phyloP scores from a whole-genome alignment of 1,140 invertebrate species.

The Archegozetes longisetosus region DNA sequence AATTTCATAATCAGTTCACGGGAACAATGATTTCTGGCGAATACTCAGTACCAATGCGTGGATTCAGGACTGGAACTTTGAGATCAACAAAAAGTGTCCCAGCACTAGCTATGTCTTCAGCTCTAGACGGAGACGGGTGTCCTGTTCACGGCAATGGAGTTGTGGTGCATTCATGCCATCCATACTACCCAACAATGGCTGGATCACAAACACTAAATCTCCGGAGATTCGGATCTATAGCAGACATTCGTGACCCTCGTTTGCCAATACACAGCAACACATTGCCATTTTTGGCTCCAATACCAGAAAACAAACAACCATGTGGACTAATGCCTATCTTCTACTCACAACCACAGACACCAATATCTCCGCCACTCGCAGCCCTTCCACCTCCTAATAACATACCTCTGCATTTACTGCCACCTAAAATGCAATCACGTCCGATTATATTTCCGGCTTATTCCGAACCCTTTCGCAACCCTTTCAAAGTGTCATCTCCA shows the following conservation, averaged over 20 bases:
- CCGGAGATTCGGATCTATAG: neutral
- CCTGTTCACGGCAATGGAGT: conserved; percentile 3
- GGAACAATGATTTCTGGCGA: neutral
- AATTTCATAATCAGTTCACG: neutral
- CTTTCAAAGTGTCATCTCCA: neutral
- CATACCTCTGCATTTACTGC: neutral
- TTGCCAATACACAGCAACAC: neutral
- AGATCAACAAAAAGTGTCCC: conserved; percentile 22
- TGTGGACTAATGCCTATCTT: neutral
- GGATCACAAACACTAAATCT: neutral
- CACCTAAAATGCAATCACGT: neutral
- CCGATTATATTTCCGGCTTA: neutral
- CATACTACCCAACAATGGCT: neutral
- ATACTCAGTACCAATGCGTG: neutral
- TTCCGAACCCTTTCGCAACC: neutral
- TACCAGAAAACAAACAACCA: neutral
- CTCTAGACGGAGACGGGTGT: neutral
- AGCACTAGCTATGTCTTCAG: conserved; percentile 16
- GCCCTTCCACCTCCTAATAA: neutral
- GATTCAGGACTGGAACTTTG: conserved; percentile 15
- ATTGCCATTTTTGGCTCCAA: neutral
- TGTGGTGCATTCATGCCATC: neutral
- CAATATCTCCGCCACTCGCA: neutral
- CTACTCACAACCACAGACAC: neutral
- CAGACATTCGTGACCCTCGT: neutral